Evolutionary conservation across 2,888 invertebrate species (phyloP).

Genomic region (Drosophila mettleri): DNA sequence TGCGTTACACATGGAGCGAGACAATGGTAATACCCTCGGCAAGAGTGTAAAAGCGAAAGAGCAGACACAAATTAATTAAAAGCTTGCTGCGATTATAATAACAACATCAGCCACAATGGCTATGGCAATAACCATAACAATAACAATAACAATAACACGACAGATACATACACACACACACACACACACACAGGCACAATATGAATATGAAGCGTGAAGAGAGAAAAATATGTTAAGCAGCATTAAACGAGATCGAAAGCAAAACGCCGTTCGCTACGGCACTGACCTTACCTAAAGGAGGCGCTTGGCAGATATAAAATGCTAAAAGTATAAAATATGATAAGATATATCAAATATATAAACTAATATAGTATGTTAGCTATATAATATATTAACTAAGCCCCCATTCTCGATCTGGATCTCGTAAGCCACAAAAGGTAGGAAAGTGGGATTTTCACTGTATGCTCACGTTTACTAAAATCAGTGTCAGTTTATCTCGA

Average conservation of each 20-base stretch:
- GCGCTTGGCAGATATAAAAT: not conserved
- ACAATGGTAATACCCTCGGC: not conserved
- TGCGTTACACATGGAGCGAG: not conserved
- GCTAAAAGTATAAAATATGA: too few species aligned
- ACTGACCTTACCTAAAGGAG: slow-evolving; percentile 30
- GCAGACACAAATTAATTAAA: slow-evolving; percentile 27
- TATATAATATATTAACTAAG: too few species aligned
- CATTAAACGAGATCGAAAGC: slow-evolving; percentile 16
- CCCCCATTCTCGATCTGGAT: too few species aligned
- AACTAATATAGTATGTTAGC: too few species aligned
- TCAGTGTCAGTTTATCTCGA: too few species aligned
- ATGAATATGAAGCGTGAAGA: not conserved
- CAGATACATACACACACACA: not conserved
- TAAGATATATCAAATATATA: too few species aligned
- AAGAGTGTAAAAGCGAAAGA: slow-evolving; percentile 1
- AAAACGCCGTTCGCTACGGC: too few species aligned
- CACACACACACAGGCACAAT: not conserved
- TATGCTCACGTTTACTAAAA: too few species aligned
- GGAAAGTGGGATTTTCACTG: too few species aligned
- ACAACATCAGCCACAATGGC: not conserved
- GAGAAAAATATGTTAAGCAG: slow-evolving; percentile 1
- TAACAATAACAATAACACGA: slow-evolving; percentile 6
- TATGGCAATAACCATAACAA: not conserved
- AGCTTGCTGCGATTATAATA: not conserved
- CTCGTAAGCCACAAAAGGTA: too few species aligned